Base-by-base conservation (phyloP, 2,113 vertebrate species). In the Tupaia chinensis region DNA sequence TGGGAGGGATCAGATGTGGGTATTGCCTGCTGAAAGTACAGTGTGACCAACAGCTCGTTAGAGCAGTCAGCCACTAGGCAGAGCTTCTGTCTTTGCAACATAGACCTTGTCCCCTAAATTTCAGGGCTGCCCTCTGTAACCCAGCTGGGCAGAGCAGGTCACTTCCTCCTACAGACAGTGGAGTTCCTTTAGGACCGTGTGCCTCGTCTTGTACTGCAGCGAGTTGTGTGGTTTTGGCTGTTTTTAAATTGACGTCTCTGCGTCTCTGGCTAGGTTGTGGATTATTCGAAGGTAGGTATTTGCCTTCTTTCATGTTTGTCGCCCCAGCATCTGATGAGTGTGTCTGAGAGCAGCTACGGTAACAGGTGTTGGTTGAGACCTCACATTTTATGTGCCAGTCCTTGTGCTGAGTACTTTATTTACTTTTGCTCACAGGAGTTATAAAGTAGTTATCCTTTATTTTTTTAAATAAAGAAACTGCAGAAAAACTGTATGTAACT, bases 301-400 rank as follows among this genome's bases (percentile, higher is more conserved):
- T 94, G 61, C 11, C 44, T 93, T 94, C 3, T 60, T 96, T 95
- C 53, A 60, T 97, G 58, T 92, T 73, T 94, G 5, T 91, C 63
- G 84, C 61, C 34, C 25, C 10, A 79, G 65, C 54, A 69, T 94
- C 89, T 90, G 77, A 60, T 92, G 83, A 74, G 60, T 89, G 9
- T 79, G 14, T 82, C 58, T 77, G 83, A 93, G 60, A 80, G 61
- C 56, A 85, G 13, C 90, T 58, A 69, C 32, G 81, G 4, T 82
- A 70, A 73, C 78, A 89, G 32, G 14, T 90, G 12, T 82, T 84
- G 87, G 54, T 69, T 70, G 68, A 88, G 73, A 13, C 23, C 61
- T 72, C 56, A 65, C 44, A 76, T 90, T 56, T 15, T 82, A 56
- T 86, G 2, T 81, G 27, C 58, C 13, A 73, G 22, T n/a, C 32